Conservation (phyloP, 2,888 invertebrate species). For the Cabera pusaria region DNA sequence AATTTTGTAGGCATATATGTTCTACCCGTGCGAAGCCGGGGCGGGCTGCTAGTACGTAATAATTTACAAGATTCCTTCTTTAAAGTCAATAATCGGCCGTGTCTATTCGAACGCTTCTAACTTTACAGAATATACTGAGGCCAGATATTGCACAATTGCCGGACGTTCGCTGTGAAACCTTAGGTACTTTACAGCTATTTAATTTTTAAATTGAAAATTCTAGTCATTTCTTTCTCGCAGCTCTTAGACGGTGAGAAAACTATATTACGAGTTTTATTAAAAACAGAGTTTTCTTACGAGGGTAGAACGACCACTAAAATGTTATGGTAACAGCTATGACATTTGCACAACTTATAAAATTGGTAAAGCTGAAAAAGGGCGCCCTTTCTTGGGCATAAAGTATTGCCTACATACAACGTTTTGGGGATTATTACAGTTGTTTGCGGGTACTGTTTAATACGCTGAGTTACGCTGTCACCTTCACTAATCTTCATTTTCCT, state of each 20-base stretch:
- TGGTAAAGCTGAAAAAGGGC: constrained; percentile 59
- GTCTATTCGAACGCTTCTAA: no score
- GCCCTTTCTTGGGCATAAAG: constrained; percentile 55
- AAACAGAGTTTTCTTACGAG: constrained; percentile 75
- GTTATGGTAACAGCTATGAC: constrained; percentile 79
- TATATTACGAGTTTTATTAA: constrained; percentile 76
- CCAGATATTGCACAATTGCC: not conserved
- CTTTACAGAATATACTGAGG: no score
- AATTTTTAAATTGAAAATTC: constrained; percentile 68
- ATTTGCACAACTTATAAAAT: constrained; percentile 77
- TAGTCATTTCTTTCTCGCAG: constrained; percentile 44
- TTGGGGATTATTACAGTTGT: constrained; percentile 54
- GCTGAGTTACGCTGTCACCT: constrained; percentile 41
- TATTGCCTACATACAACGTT: constrained; percentile 54
- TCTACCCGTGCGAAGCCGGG: no score
- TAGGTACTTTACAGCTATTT: constrained; percentile 46
- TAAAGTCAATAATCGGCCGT: no score
- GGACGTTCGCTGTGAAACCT: not conserved
- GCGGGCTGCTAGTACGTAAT: no score
- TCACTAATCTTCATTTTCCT: constrained; percentile 42
- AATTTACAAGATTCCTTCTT: no score
- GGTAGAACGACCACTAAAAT: constrained; percentile 75
- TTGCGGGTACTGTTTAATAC: constrained; percentile 51
- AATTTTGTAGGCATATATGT: no score
- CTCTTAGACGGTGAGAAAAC: constrained; percentile 51